phyloP scores from a whole-genome alignment of 2,888 invertebrate genomes.

The Bedellia somnulentella region DNA sequence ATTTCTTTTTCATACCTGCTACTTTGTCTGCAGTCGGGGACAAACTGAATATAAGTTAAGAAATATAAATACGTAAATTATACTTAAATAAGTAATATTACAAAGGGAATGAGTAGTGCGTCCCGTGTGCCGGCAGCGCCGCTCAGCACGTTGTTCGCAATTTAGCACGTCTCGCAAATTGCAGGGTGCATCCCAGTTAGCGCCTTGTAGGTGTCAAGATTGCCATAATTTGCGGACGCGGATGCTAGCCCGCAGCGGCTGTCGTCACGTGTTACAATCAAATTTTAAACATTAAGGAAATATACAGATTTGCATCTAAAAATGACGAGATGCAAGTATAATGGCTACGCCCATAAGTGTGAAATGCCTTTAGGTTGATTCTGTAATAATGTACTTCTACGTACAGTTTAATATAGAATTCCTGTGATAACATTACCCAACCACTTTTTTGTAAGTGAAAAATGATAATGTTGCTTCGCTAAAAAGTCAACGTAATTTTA shows the following conservation, averaged over 20 bases:
- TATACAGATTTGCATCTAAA: constrained; percentile 32
- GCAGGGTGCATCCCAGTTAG: constrained; percentile 48
- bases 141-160: constrained; percentile 5
- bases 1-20: too few species aligned
- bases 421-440: too few species aligned
- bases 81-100: constrained; percentile 14
- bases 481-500: too few species aligned
- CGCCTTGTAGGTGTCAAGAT: constrained; percentile 59
- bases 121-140: background rate
- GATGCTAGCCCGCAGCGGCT: constrained; percentile 39
- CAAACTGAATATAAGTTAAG: too few species aligned
- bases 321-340: constrained; percentile 16
- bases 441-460: too few species aligned
- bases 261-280: constrained; percentile 52
- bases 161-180: constrained; percentile 42
- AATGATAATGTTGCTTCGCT: too few species aligned
- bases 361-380: constrained; percentile 12
- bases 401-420: too few species aligned
- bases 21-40: too few species aligned
- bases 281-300: constrained; percentile 42
- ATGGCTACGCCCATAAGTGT: constrained; percentile 26
- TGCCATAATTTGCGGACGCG: constrained; percentile 54
- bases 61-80: constrained; percentile 5
- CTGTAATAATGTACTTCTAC: too few species aligned
- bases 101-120: too few species aligned